Base-by-base conservation (phyloP, 1,140 invertebrate species). In the Tetragnatha versicolor region DNA sequence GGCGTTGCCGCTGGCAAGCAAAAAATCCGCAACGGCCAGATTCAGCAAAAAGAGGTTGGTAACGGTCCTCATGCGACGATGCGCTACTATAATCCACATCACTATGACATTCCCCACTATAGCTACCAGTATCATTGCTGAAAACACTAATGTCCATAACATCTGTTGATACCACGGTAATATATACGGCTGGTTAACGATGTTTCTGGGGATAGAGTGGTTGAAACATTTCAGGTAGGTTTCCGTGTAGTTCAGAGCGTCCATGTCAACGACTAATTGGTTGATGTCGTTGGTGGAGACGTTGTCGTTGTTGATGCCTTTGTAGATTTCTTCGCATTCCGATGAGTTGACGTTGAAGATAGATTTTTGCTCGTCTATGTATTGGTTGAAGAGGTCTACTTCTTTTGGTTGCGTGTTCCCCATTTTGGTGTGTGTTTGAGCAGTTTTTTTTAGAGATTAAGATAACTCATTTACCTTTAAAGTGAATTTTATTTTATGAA, bases 11-110 rank as follows among this genome's bases (percentile, higher is more conserved):
- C 85, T 81, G 0, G 87, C 84, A 81, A 88, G 85, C 25, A 82
- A 29, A 31, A 86, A 79, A 66, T 85, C 85, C 25, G 85, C 84
- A 14, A 85, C 58, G 3, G 83, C 83, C 25, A 85, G 61, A 76
- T 85, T 85, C 37, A 86, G 49, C 10, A 85, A 79, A 68, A 86
- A 86, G 29, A 81, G 83, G 69, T 85, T 85, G 3, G 85, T 85
- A 3, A 85, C 83, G 2, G 84, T 83, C 17, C 85, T 63, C 84
- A 84, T 84, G 35, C 86, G 78, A 79, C 93, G 91, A 87, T 97
- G 93, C 65, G 87, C 88, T 86, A 93, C 89, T 29, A 95, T 93
- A 82, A 96, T 95, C 94, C 93, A 95, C 81, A 95, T 93, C 37
- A 95, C 93, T 69, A 94, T 93, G 42, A 90, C 88, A 84, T 96